Evolutionary conservation across 2,113 vertebrate genomes (phyloP), one percentile per base, ranked within the genome.

Genomic region (Neodon shergylaensis): DNA sequence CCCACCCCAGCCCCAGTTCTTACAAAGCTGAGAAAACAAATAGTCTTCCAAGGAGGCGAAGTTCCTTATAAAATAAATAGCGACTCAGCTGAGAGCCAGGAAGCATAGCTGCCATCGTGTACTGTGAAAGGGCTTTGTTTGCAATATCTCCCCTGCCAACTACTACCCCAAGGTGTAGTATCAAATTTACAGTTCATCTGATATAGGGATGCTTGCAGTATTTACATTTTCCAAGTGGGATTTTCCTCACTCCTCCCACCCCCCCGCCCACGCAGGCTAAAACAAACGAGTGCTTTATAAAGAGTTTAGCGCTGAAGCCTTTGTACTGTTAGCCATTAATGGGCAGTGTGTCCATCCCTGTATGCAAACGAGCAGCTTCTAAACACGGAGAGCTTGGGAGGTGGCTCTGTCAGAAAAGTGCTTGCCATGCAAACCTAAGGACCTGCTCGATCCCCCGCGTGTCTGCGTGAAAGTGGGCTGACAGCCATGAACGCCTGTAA

Each of bases 21-120:
- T 95, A 81, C 72, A 91, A 90, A 92, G 70, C 96, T 95, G 90
- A 96, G 54, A 95, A 96, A 97, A 96, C 83, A 94, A 85, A 83
- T 76, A 42, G 68, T 95, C 88, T 93, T 91, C 90, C 86, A 95
- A 94, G 85, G 79, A 94, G 92, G 94, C 92, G 85, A 90, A 73
- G 36, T 77, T 93, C 94, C 66, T 94, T 81, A 84, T 90, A 95
- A 96, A 93, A 90, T 92, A 96, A 93, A 89, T 76, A 96, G 93
- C 79, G 92, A 92, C 54, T 97, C 94, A 96, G 95, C 58, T 39
- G 65, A 95, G 94, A 95, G 79, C 94, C 91, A 91, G 89, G 63
- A 86, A 72, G 74, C 68, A 68, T 87, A 92, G 85, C 73, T 54
- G 44, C 70, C 89, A 39, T 66, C 89, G 66, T 72, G 54, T 84